Conservation (phyloP, 1,140 invertebrate species). For the Ganaspis sp. region DNA sequence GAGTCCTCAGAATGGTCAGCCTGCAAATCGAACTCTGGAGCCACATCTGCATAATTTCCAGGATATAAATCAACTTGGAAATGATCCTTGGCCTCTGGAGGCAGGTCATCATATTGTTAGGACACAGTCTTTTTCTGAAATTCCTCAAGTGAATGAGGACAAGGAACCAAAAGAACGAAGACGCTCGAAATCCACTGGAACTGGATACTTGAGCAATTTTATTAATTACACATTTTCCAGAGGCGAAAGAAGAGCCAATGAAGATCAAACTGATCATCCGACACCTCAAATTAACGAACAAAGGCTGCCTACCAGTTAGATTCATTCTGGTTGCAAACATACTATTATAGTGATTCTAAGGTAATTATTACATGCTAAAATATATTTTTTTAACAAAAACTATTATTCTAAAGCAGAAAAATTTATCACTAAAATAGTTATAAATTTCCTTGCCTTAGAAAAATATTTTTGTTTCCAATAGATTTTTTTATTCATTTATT, state of each 20-base stretch:
- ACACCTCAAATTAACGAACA: neutral
- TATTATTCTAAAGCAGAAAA: no score
- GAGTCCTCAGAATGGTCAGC: conserved; percentile 1
- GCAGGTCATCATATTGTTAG: conserved; percentile 31
- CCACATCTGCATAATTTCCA: neutral
- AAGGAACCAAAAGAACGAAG: conserved; percentile 21
- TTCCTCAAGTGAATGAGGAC: neutral
- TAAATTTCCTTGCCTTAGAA: no score
- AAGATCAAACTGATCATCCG: conserved; percentile 18
- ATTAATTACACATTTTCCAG: conserved; percentile 46
- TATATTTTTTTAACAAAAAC: no score
- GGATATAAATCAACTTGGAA: neutral
- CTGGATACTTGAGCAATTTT: conserved; percentile 40
- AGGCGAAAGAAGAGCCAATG: conserved; percentile 32
- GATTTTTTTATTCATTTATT: no score
- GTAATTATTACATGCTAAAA: no score
- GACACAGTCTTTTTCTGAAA: conserved; percentile 47
- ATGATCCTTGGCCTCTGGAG: neutral
- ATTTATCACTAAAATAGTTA: no score
- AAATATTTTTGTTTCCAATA: no score
- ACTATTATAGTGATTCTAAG: neutral
- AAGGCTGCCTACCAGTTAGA: neutral
- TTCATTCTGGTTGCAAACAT: neutral
- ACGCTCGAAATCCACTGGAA: conserved; percentile 34
- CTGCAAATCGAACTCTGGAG: conserved; percentile 20